Evolutionary conservation across 2,888 invertebrate genomes (phyloP).

Genomic region (Psylliodes chrysocephalus): DNA sequence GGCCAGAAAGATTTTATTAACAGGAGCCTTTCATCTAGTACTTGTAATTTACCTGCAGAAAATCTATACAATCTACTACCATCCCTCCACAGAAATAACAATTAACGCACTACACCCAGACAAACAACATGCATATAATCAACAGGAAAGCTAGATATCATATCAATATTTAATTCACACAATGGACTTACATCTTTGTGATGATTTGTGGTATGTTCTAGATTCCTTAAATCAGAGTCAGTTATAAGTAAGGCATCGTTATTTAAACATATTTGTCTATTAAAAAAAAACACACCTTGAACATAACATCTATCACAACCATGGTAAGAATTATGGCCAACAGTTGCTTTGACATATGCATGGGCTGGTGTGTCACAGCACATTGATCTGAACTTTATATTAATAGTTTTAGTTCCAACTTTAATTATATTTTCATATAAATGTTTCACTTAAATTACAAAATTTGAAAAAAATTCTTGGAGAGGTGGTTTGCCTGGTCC

Average conservation of each 20-base stretch:
- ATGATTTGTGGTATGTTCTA: not conserved
- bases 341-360: not conserved
- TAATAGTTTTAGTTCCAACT: too few relatives aligned
- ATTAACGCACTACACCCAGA: slow-evolving; percentile 18
- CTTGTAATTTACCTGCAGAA: not conserved
- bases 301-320: too few relatives aligned
- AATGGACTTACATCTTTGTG: not conserved
- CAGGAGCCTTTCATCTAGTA: not conserved
- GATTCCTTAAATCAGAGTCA: not conserved
- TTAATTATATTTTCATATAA: too few relatives aligned
- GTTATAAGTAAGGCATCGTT: not conserved
- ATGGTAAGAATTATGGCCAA: not conserved
- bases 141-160: not conserved
- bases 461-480: too few relatives aligned
- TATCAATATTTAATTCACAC: not conserved
- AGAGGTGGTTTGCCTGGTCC: too few relatives aligned
- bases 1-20: slow-evolving; percentile 34
- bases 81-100: slow-evolving; percentile 15
- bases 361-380: not conserved
- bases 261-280: not conserved
- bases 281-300: not conserved
- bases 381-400: too few relatives aligned
- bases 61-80: slow-evolving; percentile 13
- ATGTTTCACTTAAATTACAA: too few relatives aligned
- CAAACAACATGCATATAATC: slow-evolving; percentile 23